Conservation (phyloP, 2,113 vertebrate genomes). For the Morone chrysops region DNA sequence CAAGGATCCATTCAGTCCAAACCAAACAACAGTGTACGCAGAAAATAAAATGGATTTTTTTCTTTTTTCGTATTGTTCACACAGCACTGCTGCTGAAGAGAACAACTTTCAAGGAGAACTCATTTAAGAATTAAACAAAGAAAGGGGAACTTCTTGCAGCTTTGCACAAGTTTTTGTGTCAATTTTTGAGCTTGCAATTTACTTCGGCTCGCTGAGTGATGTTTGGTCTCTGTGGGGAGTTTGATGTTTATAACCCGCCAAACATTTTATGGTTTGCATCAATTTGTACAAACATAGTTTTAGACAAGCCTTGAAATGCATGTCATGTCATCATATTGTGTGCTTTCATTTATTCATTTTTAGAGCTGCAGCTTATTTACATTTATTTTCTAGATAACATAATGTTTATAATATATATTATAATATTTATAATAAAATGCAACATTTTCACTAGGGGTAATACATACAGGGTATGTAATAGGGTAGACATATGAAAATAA, state of each 20-base stretch:
- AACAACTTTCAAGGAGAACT: constrained; percentile 7
- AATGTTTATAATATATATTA: background rate
- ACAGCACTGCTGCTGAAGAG: background rate
- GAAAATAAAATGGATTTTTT: constrained; percentile 24
- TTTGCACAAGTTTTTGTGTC: background rate
- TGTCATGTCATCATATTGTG: background rate
- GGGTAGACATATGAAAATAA: background rate
- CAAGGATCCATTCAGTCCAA: constrained; percentile 19
- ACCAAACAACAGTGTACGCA: constrained; percentile 16
- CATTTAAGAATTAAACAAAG: constrained; percentile 1
- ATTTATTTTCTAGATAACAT: background rate
- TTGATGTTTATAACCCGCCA: background rate
- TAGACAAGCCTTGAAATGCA: background rate
- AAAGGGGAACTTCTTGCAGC: background rate
- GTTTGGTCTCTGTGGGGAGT: background rate
- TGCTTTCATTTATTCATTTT: background rate
- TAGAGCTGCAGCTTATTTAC: background rate
- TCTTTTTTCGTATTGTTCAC: constrained; percentile 28
- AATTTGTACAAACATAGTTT: constrained; percentile 3
- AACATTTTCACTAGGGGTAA: background rate
- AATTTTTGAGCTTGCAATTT: too few relatives aligned
- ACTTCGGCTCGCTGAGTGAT: background rate
- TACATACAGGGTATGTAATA: too few relatives aligned
- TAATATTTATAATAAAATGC: background rate
- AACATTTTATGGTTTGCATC: background rate